A percentile compares a stretch with the other conserved stretches of the same genome.
Evolutionary conservation across 2,888 invertebrate genomes (phyloP).

Genomic region (Sepiola atlantica): DNA sequence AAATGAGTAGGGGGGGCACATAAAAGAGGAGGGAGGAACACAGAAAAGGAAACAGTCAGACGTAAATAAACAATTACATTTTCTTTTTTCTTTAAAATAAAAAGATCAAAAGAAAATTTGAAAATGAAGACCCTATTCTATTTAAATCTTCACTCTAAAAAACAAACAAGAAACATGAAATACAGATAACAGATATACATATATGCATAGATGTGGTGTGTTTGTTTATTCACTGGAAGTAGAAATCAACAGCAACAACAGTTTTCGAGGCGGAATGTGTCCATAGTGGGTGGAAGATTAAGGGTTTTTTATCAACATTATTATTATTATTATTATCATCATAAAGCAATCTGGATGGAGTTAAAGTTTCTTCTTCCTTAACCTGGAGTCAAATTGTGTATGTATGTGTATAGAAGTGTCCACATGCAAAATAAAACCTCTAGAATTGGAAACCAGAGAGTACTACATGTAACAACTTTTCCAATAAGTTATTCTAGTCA

Average conservation of each 20-base stretch:
- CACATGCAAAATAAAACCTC: not conserved
- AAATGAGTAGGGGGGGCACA: not conserved
- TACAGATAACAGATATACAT: not conserved
- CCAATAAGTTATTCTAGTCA: not conserved
- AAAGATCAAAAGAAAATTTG: not conserved
- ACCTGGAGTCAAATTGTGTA: not conserved
- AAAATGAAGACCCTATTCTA: not conserved
- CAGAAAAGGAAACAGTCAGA: not conserved
- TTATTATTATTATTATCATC: no score
- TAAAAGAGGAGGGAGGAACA: not conserved
- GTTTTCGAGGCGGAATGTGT: not conserved
- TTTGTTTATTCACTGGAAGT: not conserved
- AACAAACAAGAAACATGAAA: not conserved
- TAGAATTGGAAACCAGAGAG: not conserved
- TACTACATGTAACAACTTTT: not conserved
- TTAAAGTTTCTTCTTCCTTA: not conserved
- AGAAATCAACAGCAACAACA: not conserved
- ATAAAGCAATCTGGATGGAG: not conserved
- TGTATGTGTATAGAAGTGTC: not conserved
- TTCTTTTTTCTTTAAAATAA: not conserved
- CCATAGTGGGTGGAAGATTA: not conserved
- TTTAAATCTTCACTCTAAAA: not conserved
- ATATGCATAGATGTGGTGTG: not conserved
- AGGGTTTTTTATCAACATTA: no score
- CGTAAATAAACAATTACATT: not conserved